Evolutionary conservation across 37 sponge, comb jelly and placozoan genomes (phyloP), one percentile per base, ranked within the genome.

Genomic region (Geodia barretti): DNA sequence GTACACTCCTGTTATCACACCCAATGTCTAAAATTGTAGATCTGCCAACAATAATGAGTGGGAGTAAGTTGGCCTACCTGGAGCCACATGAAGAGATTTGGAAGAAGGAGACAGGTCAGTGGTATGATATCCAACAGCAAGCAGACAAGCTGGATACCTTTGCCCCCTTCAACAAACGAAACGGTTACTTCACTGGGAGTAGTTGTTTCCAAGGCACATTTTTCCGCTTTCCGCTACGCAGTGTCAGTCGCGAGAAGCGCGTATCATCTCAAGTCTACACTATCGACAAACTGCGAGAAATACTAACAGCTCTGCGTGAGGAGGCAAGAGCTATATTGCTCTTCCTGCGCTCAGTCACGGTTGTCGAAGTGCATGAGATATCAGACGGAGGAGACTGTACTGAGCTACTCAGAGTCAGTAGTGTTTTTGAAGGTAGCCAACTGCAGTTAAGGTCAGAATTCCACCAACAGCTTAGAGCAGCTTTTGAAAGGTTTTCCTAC

Each of bases 31-130:
- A n/a, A n/a, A n/a, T n/a, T n/a, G n/a, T 47, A 91, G 91, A 91
- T 86, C 61, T 86, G 25, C 91, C 91, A 2, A 47, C 86, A 1
- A 81, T 91, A 0, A 32, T 91, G 36, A 91, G 91, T 78, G 87
- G 87, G 31, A 64, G 75, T n/a, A 64, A 43, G 36, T 64, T 86
- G 60, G 91, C 75, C 14, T 74, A 81, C 23, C 29, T 91, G 43
- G 91, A 91, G 21, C 91, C 91, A 36, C 87, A 91, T 23, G 71
- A 87, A 41, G 35, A 79, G 47, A 73, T 86, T 30, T 79, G 73
- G 73, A 5, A 2, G 0, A 54, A 23, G 17, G 29, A 60, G 39
- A 36, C 82, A 35, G 82, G 82, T 3, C 20, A 39, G 41, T 38
- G n/a, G n/a, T 72, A 72, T 24, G 1, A 4, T 28, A 68, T 68